phyloP scores from a whole-genome alignment of 2,888 invertebrate species.

The Aphrophora alni region DNA sequence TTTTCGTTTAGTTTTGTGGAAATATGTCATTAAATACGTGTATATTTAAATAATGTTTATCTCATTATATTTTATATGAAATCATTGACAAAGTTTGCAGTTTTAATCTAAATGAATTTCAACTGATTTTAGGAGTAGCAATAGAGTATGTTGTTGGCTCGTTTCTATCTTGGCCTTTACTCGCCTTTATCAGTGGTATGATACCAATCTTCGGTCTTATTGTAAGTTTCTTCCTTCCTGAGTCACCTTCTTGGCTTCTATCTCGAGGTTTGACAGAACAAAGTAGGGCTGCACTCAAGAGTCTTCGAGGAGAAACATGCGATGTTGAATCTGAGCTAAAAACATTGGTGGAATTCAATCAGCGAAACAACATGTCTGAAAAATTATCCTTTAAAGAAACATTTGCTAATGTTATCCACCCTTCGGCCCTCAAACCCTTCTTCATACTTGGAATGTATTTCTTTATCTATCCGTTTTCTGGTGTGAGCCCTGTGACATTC shows the following conservation, averaged over 20 bases:
- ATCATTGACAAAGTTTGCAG: no score
- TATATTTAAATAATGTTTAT: no score
- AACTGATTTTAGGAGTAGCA: conserved; percentile 48
- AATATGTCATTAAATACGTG: no score
- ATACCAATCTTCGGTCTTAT: conserved; percentile 67
- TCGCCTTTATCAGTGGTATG: conserved; percentile 68
- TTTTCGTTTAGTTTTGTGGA: no score
- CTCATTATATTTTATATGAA: no score
- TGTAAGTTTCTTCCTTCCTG: conserved; percentile 69
- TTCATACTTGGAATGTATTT: conserved; percentile 68
- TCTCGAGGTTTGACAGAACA: conserved; percentile 65
- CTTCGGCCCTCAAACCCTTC: conserved; percentile 70
- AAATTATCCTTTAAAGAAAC: conserved; percentile 57
- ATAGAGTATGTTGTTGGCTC: conserved; percentile 56
- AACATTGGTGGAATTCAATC: conserved; percentile 65
- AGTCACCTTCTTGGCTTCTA: conserved; percentile 75
- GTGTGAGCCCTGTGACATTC: conserved; percentile 72
- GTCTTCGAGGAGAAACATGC: conserved; percentile 67
- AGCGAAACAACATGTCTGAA: conserved; percentile 62
- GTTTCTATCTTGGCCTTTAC: conserved; percentile 66
- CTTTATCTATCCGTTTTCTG: conserved; percentile 73
- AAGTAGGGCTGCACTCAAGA: conserved; percentile 65
- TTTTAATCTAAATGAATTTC: background rate
- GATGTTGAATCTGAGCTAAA: conserved; percentile 68
- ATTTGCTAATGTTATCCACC: conserved; percentile 63